Conservation (phyloP, 2,888 invertebrate genomes). For the Globia sparganii region DNA sequence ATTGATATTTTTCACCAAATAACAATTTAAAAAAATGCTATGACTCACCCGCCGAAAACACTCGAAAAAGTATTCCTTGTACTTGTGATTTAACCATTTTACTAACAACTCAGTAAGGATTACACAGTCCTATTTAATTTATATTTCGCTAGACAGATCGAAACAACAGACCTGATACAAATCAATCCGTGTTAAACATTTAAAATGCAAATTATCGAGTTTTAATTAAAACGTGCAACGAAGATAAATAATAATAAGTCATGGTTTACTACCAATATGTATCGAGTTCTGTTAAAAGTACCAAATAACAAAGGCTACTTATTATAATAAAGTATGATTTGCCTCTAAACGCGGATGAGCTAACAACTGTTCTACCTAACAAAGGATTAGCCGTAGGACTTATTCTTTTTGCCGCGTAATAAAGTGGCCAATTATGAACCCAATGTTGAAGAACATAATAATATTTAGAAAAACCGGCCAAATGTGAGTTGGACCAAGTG, state of each 20-base stretch:
- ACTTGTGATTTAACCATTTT: conserved; percentile 35
- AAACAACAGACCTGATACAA: background rate
- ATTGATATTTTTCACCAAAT: too few species aligned
- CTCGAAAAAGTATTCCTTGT: conserved; percentile 12
- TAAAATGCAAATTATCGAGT: background rate
- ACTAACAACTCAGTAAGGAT: too few species aligned
- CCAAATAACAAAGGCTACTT: conserved; percentile 10
- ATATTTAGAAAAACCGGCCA: background rate
- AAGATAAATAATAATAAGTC: conserved; percentile 4
- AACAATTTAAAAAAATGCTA: background rate
- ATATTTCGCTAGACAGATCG: background rate
- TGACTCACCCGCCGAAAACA: conserved; percentile 16
- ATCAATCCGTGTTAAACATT: background rate
- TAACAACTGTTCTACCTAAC: conserved; percentile 29
- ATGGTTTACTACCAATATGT: conserved; percentile 16
- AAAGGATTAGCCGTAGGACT: conserved; percentile 13
- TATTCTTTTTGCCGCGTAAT: conserved; percentile 9
- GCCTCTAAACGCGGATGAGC: conserved; percentile 20
- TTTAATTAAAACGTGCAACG: background rate
- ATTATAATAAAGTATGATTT: conserved; percentile 32
- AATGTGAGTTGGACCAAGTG: background rate
- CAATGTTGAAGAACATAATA: background rate
- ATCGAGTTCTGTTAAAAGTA: conserved; percentile 18
- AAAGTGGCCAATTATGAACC: conserved; percentile 41
- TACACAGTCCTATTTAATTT: background rate